Conservation (phyloP, 1,140 invertebrate genomes). For the Fopius arisanus region DNA sequence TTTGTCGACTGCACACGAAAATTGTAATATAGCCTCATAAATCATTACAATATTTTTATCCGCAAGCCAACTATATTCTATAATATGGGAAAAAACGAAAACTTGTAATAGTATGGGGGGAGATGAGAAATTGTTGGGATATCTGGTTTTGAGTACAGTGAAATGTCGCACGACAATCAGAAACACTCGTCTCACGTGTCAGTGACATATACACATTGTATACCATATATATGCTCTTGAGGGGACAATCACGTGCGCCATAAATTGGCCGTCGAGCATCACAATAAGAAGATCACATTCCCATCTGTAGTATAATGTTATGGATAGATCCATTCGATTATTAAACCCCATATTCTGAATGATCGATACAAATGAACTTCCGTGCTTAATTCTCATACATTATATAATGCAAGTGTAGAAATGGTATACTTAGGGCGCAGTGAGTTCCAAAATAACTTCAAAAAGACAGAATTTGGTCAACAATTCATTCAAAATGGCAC, state of each 20-base stretch:
- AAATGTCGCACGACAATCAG: constrained; percentile 56
- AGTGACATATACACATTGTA: constrained; percentile 41
- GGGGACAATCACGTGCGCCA: constrained; percentile 48
- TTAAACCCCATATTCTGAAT: background rate
- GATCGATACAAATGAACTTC: no score
- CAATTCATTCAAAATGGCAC: no score
- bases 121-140: background rate
- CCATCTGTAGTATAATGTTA: background rate
- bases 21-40: no score
- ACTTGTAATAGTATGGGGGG: background rate
- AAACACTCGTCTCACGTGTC: constrained; percentile 61
- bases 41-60: no score
- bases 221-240: background rate
- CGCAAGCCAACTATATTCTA: no score
- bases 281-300: background rate
- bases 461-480: no score
- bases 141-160: constrained; percentile 24
- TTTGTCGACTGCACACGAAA: no score
- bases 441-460: no score
- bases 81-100: background rate
- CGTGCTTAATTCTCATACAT: no score
- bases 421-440: no score
- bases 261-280: constrained; percentile 5
- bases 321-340: background rate
- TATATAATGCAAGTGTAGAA: no score